phyloP scores from a whole-genome alignment of 2,113 vertebrate genomes.

The Actenoides lindsayi region DNA sequence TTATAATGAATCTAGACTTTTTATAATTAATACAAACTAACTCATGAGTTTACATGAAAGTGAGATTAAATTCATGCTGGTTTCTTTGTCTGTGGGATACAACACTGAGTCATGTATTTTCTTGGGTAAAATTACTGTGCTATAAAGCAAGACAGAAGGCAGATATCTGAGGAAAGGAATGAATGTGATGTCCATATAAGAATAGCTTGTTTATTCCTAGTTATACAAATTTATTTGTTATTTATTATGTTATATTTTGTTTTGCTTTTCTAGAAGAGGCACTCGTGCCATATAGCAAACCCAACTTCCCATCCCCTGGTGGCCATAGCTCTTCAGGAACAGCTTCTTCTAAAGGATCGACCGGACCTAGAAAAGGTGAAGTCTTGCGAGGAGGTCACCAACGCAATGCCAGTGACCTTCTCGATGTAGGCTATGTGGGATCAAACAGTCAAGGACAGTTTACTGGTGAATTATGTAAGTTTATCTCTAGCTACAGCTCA shows the following conservation, averaged over 20 bases:
- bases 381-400: conserved; percentile 85
- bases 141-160: neutral
- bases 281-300: conserved; percentile 94
- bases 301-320: conserved; percentile 94
- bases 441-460: conserved; percentile 92
- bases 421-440: conserved; percentile 88
- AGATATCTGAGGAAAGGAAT: neutral
- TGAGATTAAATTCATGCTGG: neutral
- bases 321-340: conserved; percentile 97
- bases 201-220: neutral
- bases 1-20: conserved; percentile 36
- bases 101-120: neutral
- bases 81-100: neutral
- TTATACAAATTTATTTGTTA: neutral
- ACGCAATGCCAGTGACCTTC: conserved; percentile 87
- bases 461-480: conserved; percentile 97
- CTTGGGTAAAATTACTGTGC: neutral
- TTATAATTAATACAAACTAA: conserved; percentile 47
- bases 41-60: neutral
- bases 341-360: conserved; percentile 96
- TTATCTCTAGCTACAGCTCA: conserved; percentile 13
- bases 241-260: neutral
- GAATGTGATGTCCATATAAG: neutral
- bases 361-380: conserved; percentile 90
- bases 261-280: conserved; percentile 85